Base-by-base conservation (phyloP, 2,888 invertebrate genomes). In the Campoplex capitator region DNA sequence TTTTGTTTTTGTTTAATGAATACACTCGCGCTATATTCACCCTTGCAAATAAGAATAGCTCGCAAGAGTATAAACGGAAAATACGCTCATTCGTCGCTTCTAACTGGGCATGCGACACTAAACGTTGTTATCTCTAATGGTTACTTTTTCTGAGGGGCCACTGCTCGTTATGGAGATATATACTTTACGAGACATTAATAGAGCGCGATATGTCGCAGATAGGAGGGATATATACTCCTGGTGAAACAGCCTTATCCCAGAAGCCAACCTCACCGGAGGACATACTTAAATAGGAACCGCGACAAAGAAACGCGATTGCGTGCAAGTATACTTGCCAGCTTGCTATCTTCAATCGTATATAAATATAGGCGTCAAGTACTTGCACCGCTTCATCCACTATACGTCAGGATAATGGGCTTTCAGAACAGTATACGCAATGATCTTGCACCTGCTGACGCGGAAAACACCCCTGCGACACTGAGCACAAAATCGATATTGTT, bases 361-460 rank as follows among this genome's bases (percentile, higher is more conserved):
- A 56, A 48, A 38, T 51, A n/a, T 23, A 48, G 18, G 51, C 65
- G 73, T 77, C 45, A 73, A 76, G 77, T 77, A 71, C 48, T 73
- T 67, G 45, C 76, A 42, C 54, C 32, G 62, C 45, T 82, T 79
- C 62, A 78, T 48, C 84, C 71, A 68, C 67, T 76, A 87, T 89
- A 83, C 82, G 88, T 88, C 89, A 86, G 71, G 81, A 76, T 88
- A 89, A 89, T 89, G 86, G 88, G 68, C 82, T 83, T 68, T 73
- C 73, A 85, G 83, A 78, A 82, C 56, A 83, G 76, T 85, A 87
- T 88, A 74, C 77, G 58, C 78, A 83, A 83, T 78, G 58, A 82
- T 78, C 51, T 42, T 67, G 45, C 73, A 85, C 81, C 81, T 81
- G 74, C 82, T 78, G 82, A 82, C 75, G 74, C 70, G 18, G 23